A percentile compares a stretch with the other conserved stretches of the same genome.
phyloP scores from a whole-genome alignment of 2,113 vertebrate genomes.

The Pelodiscus sinensis region DNA sequence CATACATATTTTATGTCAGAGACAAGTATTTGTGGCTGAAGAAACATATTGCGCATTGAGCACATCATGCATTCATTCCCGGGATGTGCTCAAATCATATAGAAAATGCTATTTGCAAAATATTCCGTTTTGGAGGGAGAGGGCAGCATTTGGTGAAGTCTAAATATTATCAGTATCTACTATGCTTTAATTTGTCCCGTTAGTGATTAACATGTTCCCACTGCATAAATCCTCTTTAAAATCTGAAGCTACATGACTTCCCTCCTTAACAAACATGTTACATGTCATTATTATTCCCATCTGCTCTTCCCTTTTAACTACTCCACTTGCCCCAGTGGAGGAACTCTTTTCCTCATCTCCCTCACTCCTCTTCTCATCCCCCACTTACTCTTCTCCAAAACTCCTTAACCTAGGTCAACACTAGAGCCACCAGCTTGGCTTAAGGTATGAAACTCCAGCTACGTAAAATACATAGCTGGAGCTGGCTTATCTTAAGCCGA shows the following conservation, averaged over 20 bases:
- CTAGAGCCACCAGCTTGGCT: no score
- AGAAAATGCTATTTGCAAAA: background rate
- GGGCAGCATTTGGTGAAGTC: background rate
- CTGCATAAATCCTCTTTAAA: constrained; percentile 1
- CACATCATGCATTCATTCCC: background rate
- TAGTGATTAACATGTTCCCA: constrained; percentile 31
- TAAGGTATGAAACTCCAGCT: no score
- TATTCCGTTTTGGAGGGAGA: background rate
- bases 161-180: constrained; percentile 12
- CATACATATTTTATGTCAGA: background rate
- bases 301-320: background rate
- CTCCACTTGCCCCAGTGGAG: background rate
- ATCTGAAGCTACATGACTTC: background rate
- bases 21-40: background rate
- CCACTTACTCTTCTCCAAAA: background rate
- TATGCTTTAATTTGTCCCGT: background rate
- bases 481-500: no score
- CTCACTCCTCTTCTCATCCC: background rate
- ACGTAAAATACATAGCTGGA: no score
- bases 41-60: background rate
- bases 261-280: background rate
- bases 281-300: background rate
- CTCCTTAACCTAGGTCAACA: background rate
- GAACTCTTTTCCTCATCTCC: background rate
- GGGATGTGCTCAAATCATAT: background rate